These are phyloP conservation scores for Petaurus breviceps DNA, from an alignment of 2,113 vertebrate genomes.

Conservation along the genomic window DNA sequence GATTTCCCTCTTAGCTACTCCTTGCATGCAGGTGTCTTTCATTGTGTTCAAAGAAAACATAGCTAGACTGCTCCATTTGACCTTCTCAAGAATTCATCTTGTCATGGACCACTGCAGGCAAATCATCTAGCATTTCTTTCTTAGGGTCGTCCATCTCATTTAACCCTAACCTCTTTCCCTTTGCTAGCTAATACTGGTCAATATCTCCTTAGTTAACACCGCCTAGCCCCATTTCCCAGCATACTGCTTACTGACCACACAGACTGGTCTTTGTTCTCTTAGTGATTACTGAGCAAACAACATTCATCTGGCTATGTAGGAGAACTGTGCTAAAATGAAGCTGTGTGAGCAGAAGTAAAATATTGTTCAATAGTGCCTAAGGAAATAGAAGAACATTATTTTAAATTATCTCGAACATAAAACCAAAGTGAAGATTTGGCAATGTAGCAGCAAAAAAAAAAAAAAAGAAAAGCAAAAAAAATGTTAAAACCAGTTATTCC, in stretches of 20 bases:
- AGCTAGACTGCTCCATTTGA: neutral
- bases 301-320: constrained; percentile 71
- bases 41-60: neutral
- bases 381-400: constrained; percentile 81
- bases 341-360: constrained; percentile 68
- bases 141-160: neutral
- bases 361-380: constrained; percentile 76
- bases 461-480: constrained; percentile 58
- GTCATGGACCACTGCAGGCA: neutral
- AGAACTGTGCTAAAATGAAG: constrained; percentile 61
- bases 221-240: neutral
- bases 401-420: constrained; percentile 83
- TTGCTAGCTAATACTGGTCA: neutral
- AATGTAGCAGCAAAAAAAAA: constrained; percentile 75
- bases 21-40: neutral
- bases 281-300: constrained; percentile 79
- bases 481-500: constrained; percentile 84
- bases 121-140: neutral
- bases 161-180: neutral
- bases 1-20: neutral
- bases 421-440: constrained; percentile 79
- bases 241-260: constrained; percentile 38
- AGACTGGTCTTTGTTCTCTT: constrained; percentile 82
- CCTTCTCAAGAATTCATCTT: constrained; percentile 16
- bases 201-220: neutral